Evolutionary conservation across 1,140 invertebrate species (phyloP), one percentile per base, ranked within the genome.

Genomic region (Lepidurus apus): DNA sequence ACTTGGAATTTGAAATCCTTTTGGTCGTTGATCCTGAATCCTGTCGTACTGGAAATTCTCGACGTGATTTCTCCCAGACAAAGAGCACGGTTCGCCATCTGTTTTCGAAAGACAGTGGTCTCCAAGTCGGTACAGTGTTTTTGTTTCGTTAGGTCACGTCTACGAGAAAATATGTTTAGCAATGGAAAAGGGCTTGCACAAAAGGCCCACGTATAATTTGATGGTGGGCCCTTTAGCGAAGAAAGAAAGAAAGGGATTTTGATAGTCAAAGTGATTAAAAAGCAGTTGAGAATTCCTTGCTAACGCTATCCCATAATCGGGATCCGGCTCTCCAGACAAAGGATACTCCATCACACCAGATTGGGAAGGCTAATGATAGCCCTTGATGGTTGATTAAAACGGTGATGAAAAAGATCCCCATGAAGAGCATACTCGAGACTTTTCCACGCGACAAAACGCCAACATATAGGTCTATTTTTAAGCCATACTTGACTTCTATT

Each of bases 231-330:
- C 21, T 65, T 65, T 65, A 34, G 34, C 3, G 34, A 34, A 34
- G 53, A 21, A 11, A 7, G 53, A 65, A 21, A 13, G 53, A 65
- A 65, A 47, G 13, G 13, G 6, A 21, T 65, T 13, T 65, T 65
- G 53, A 65, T 65, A 65, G 53, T 65, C 53, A 65, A 65, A 65
- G 53, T 17, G 53, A 65, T 65, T 65, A 65, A 65, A 65, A 65
- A 9, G 53, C 53, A 13, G 21, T 65, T 65, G 21, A 65, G 21
- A 65, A 13, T 65, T 21, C 17, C 17, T 21, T 65, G 53, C 53
- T 17, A 65, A 65, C 53, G 53, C 13, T 65, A 17, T 65, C 21
- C 53, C 53, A 65, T 65, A 65, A 21, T 65, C 53, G 53, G 13
- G 53, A 65, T 65, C 53, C 53, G 53, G 53, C 13, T 65, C 13